These are phyloP conservation scores for Trissolcus brochymenae DNA, from an alignment of 2,888 invertebrate genomes.

Conservation along the genomic window DNA sequence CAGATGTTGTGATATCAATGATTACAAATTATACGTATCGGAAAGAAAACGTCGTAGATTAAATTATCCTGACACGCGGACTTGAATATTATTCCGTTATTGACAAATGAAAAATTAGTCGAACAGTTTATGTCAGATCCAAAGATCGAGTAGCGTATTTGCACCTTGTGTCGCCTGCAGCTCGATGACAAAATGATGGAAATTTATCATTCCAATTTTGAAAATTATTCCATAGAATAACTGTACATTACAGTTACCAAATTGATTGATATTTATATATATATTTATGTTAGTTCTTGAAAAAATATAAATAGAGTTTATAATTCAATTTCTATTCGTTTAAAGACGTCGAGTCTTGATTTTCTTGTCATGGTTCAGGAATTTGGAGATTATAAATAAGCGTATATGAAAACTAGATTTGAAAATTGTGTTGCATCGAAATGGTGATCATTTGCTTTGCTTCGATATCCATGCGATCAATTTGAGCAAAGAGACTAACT, in stretches of 20 bases:
- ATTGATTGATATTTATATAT: no score
- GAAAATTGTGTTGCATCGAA: constrained; percentile 41
- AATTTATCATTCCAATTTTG: background rate
- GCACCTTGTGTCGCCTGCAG: background rate
- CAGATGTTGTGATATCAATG: constrained; percentile 8
- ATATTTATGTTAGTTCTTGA: no score
- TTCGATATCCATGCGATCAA: constrained; percentile 63
- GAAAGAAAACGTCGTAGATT: background rate
- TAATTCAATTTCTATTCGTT: no score
- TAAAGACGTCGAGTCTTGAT: no score
- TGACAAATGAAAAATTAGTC: constrained; percentile 13
- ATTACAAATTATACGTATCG: constrained; percentile 1
- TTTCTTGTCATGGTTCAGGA: constrained; percentile 18
- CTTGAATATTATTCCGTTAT: constrained; percentile 15
- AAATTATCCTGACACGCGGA: constrained; percentile 17
- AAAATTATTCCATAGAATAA: no score
- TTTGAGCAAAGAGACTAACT: constrained; percentile 61
- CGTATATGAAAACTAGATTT: constrained; percentile 14
- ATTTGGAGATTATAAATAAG: constrained; percentile 21
- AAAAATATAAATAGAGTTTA: no score
- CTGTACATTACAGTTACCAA: no score
- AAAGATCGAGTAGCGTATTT: background rate
- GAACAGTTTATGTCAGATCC: background rate
- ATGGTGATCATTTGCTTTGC: constrained; percentile 43
- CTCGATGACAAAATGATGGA: background rate